Evolutionary conservation across 1,140 invertebrate genomes (phyloP), one percentile per base, ranked within the genome.

Genomic region (Nymphalis io): DNA sequence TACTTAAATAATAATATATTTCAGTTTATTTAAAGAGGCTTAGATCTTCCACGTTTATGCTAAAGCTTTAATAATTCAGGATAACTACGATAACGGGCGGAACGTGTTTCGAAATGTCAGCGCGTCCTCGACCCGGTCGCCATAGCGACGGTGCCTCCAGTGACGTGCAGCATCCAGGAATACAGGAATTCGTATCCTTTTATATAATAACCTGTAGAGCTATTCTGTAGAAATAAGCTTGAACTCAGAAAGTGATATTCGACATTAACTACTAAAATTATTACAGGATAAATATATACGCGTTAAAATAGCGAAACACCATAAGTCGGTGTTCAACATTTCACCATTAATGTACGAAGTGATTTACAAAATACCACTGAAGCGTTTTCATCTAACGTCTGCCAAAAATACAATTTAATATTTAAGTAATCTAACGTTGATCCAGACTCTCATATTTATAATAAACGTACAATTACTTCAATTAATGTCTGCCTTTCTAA

Each of bases 131-230:
- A 70, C 59, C 71, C 60, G 23, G 74, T 79, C 63, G 27, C 68
- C 72, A 80, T 79, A 60, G 72, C 59, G 66, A 82, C 74, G 51
- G 40, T 16, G 13, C 27, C 57, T 60, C 63, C 53, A 42, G 44
- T 46, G 39, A 61, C 60, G 60, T 38, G 44, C 40, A 46, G 15
- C 21, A 13, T 15, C 39, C 60, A 46, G 60, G 60, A 23, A 46
- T 46, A 61, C 42, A 46, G 42, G 60, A 61, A 61, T 61, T 61
- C 42, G 20, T 42, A 39, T 27, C 12, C 40, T n/a, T 44, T 15
- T 15, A 44, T 15, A 44, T n/a, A 44, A 44, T 0, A 44, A n/a
- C n/a, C n/a, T n/a, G n/a, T n/a, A n/a, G n/a, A n/a, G n/a, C n/a
- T n/a, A n/a, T n/a, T n/a, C n/a, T n/a, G n/a, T n/a, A n/a, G n/a